Percentiles rank a stretch among this genome's conserved stretches.
Evolutionary conservation across 2,113 vertebrate genomes (phyloP).

Genomic region (Cichladusa arquata): DNA sequence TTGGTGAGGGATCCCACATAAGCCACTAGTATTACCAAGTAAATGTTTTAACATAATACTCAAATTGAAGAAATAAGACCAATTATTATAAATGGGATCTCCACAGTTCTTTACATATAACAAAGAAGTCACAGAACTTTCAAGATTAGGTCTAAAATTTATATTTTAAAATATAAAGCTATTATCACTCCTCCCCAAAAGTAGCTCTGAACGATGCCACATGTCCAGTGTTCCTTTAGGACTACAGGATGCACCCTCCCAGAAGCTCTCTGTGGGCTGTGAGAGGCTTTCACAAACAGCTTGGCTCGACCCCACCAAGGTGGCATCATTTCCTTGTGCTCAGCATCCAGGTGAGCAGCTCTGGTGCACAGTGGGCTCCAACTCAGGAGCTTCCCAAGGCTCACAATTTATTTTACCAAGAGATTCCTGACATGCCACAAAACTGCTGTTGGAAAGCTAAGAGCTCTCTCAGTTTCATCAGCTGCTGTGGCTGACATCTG

Average conservation of each 20-base stretch:
- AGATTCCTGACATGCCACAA: neutral
- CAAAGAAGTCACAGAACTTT: neutral
- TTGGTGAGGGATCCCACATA: neutral
- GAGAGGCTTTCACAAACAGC: neutral
- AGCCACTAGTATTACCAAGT: neutral
- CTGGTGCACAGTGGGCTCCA: neutral
- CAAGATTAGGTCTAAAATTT: neutral
- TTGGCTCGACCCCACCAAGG: neutral
- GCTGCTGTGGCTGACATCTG: neutral
- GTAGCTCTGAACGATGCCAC: rapidly evolving
- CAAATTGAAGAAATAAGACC: neutral
- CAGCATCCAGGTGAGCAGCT: neutral
- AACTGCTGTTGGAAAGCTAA: neutral
- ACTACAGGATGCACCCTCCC: neutral
- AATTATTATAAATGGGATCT: neutral
- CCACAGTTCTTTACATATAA: neutral
- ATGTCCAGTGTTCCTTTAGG: neutral
- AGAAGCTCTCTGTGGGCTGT: neutral
- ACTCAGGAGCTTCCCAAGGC: neutral
- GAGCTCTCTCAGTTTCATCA: neutral
- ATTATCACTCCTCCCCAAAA: neutral
- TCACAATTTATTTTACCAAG: neutral
- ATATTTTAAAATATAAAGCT: neutral
- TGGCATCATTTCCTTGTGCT: neutral
- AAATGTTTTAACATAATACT: neutral